phyloP scores from a whole-genome alignment of 2,888 invertebrate genomes.

The Physocephala rufipes region DNA sequence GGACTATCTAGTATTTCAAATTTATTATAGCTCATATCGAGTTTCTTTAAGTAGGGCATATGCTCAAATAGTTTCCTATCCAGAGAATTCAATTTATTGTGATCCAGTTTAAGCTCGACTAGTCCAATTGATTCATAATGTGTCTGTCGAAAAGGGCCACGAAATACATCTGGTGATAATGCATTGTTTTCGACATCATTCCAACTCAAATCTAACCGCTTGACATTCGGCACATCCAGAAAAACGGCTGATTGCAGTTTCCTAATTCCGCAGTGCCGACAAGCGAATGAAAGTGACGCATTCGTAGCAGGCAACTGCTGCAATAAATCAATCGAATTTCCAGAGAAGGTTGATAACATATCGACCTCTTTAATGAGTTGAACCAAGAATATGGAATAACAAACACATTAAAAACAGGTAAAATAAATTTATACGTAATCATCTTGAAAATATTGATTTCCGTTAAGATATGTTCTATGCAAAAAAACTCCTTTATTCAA shows the following conservation, averaged over 20 bases:
- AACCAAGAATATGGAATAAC: not conserved
- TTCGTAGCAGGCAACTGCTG: constrained; percentile 63
- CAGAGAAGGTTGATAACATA: constrained; percentile 60
- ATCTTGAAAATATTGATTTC: too few species aligned
- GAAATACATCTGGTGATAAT: constrained; percentile 73
- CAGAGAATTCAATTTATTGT: constrained; percentile 73
- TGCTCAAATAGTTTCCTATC: constrained; percentile 73
- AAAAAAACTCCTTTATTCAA: not conserved
- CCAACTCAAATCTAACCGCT: constrained; percentile 62
- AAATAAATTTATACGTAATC: too few species aligned
- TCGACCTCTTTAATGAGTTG: constrained; percentile 48
- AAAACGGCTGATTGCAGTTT: constrained; percentile 60
- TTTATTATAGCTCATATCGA: constrained; percentile 73
- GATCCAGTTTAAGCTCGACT: constrained; percentile 71
- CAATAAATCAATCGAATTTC: constrained; percentile 57
- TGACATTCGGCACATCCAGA: constrained; percentile 62
- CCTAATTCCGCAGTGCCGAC: constrained; percentile 61
- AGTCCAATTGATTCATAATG: constrained; percentile 71
- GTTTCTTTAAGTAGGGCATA: constrained; percentile 70
- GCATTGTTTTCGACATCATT: constrained; percentile 67
- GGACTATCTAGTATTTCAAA: constrained; percentile 71
- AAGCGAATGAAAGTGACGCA: constrained; percentile 58
- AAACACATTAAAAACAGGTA: too few species aligned
- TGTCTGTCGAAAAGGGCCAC: constrained; percentile 71
- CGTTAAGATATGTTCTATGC: too few species aligned